Conservation (phyloP, 2,113 vertebrate species). For the Stictonetta naevosa region DNA sequence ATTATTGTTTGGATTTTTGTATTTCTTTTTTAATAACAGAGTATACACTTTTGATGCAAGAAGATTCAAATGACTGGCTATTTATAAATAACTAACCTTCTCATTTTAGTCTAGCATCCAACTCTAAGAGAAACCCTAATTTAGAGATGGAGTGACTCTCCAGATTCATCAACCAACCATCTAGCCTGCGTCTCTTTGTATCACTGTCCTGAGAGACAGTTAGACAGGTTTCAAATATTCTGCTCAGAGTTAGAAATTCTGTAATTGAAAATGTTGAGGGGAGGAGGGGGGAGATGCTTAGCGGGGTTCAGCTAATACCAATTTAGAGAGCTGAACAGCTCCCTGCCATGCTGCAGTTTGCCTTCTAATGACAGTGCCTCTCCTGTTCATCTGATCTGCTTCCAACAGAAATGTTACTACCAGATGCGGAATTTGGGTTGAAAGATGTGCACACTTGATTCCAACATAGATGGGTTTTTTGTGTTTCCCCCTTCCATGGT, state of each 20-base stretch:
- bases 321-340: background rate
- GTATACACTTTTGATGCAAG: background rate
- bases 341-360: background rate
- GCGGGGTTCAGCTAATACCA: background rate
- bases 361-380: background rate
- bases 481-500: too few species aligned
- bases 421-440: constrained; percentile 26
- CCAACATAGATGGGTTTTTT: background rate
- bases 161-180: background rate
- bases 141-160: background rate
- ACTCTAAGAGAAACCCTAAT: background rate
- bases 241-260: background rate
- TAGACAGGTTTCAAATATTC: background rate
- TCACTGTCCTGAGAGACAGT: background rate
- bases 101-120: background rate
- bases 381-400: background rate
- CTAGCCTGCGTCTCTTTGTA: background rate
- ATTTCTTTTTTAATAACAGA: background rate
- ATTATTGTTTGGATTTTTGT: background rate
- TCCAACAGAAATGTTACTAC: constrained; percentile 20
- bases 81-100: background rate
- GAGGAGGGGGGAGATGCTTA: background rate
- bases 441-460: background rate
- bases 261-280: constrained; percentile 34
- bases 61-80: background rate